phyloP scores from a whole-genome alignment of 2,888 invertebrate genomes.

The Hemicrepidius hirtus region DNA sequence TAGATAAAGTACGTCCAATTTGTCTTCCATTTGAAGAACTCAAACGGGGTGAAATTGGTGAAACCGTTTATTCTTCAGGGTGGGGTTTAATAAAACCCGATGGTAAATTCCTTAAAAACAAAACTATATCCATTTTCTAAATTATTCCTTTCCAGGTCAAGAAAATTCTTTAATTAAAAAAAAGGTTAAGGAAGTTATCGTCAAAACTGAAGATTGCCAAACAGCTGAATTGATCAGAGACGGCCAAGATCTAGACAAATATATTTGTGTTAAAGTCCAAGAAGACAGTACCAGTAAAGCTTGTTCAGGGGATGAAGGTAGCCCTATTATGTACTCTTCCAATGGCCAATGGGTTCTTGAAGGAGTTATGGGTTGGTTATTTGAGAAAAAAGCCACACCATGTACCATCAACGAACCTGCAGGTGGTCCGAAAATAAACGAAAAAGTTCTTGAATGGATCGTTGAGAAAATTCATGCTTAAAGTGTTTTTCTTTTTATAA shows the following conservation, averaged over 20 bases:
- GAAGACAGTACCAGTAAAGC: neutral
- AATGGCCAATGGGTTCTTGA: conserved; percentile 27
- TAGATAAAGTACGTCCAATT: conserved; percentile 21
- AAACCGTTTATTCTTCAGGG: conserved; percentile 16
- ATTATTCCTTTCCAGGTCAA: conserved; percentile 16
- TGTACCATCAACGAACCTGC: conserved; percentile 10
- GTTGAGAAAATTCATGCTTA: conserved; percentile 31
- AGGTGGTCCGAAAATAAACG: conserved; percentile 30
- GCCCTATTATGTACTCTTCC: conserved; percentile 31
- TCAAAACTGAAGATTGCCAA: neutral
- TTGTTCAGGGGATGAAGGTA: conserved; percentile 39
- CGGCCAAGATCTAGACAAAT: neutral
- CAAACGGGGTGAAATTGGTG: neutral
- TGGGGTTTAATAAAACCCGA: conserved; percentile 8
- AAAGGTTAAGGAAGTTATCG: neutral
- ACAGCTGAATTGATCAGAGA: neutral
- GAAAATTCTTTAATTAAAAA: conserved; percentile 9
- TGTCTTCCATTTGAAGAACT: conserved; percentile 27
- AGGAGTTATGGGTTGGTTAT: conserved; percentile 22
- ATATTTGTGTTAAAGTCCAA: conserved; percentile 18
- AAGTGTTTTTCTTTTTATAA: too few relatives aligned
- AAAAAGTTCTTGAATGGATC: conserved; percentile 34
- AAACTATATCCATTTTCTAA: neutral
- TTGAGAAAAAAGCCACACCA: conserved; percentile 12
- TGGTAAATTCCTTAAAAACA: neutral